These are phyloP conservation scores for Carlito syrichta DNA, from an alignment of 2,113 vertebrate species.

Conservation along the genomic window DNA sequence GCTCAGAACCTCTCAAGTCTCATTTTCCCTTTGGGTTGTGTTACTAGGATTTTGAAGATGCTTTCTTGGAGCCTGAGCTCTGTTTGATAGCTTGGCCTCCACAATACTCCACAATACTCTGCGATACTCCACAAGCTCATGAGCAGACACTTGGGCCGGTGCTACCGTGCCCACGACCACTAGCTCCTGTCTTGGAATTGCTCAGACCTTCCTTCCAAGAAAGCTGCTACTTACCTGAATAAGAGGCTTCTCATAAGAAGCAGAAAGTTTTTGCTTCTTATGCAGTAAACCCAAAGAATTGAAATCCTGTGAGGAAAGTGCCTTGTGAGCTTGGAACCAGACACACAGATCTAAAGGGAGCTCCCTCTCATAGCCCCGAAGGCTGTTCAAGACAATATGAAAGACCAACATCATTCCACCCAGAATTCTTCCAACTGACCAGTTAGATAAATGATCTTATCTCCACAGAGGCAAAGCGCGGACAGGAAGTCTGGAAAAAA, in stretches of 20 bases:
- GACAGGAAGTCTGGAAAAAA: background rate
- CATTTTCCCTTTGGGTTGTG: background rate
- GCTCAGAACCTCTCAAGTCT: background rate
- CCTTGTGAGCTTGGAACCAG: background rate
- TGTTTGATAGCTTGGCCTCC: background rate
- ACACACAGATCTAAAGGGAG: background rate
- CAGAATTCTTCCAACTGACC: slow-evolving; percentile 1
- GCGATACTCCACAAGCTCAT: background rate
- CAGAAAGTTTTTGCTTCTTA: background rate
- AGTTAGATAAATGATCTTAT: background rate
- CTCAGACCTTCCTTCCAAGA: background rate
- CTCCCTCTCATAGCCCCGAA: background rate
- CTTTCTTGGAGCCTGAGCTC: background rate
- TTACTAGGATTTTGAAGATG: background rate
- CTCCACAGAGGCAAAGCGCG: background rate
- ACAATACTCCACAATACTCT: background rate
- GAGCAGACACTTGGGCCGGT: background rate
- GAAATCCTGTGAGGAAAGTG: background rate
- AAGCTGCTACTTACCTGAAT: background rate
- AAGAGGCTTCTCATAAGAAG: background rate
- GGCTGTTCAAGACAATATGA: background rate
- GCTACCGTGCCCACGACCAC: accelerated
- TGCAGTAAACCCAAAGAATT: background rate
- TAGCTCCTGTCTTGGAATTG: background rate
- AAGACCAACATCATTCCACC: background rate